phyloP scores from a whole-genome alignment of 2,888 invertebrate species.

The Ormyrus thymus region DNA sequence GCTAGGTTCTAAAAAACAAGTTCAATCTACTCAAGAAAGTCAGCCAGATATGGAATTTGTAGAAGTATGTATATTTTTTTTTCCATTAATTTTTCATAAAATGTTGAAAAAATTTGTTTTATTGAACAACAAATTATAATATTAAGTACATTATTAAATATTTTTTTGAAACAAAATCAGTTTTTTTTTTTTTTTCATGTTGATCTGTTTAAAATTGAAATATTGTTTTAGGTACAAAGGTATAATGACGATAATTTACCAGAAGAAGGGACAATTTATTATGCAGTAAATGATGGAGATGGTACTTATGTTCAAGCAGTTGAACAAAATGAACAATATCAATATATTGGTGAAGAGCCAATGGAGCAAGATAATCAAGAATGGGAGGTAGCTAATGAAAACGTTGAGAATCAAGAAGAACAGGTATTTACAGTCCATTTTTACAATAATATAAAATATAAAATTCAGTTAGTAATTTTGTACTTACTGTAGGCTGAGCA shows the following conservation, averaged over 20 bases:
- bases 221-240: slow-evolving; percentile 43
- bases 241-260: slow-evolving; percentile 67
- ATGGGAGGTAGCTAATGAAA: slow-evolving; percentile 67
- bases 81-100: neutral
- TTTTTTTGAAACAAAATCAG: neutral
- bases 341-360: slow-evolving; percentile 62
- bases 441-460: neutral
- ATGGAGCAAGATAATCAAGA: slow-evolving; percentile 66
- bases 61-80: slow-evolving; percentile 60
- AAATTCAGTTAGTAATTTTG: slow-evolving; percentile 23
- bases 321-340: slow-evolving; percentile 66
- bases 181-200: neutral
- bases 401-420: slow-evolving; percentile 56
- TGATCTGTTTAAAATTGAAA: neutral
- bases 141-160: neutral
- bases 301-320: slow-evolving; percentile 57
- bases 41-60: slow-evolving; percentile 62
- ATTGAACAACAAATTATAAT: slow-evolving; percentile 7
- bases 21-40: slow-evolving; percentile 59
- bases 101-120: neutral
- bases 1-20: slow-evolving; percentile 69
- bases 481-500: slow-evolving; percentile 54
- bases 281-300: slow-evolving; percentile 68
- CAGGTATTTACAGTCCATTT: slow-evolving; percentile 28
- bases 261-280: slow-evolving; percentile 71